A percentile compares a stretch with the other conserved stretches of the same genome.
These are phyloP conservation scores for Helarctos malayanus DNA, from an alignment of 2,797 vertebrate species.

Conservation along the genomic window DNA sequence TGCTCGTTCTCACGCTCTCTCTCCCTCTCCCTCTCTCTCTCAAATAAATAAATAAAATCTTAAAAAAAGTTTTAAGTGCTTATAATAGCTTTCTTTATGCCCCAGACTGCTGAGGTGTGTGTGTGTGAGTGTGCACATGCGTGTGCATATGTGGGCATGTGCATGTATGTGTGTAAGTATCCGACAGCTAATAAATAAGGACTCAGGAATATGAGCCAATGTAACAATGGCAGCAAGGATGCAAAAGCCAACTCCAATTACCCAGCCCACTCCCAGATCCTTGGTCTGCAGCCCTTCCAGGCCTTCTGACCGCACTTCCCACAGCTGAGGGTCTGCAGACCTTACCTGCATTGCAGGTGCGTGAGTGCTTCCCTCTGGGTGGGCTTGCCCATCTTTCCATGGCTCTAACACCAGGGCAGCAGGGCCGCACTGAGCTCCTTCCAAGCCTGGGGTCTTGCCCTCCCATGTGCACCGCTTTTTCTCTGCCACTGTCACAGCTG, in stretches of 20 bases:
- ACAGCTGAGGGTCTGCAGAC: neutral
- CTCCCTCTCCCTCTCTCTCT: neutral
- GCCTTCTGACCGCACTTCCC: neutral
- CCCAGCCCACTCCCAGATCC: neutral
- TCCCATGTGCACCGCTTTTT: fast-evolving
- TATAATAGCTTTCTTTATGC: neutral
- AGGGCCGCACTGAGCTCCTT: fast-evolving
- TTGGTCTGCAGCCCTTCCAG: neutral
- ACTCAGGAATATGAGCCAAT: neutral
- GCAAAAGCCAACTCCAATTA: neutral
- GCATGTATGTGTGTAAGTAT: neutral
- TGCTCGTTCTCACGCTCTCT: neutral
- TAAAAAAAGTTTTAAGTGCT: neutral
- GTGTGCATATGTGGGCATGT: neutral
- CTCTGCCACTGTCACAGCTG: neutral
- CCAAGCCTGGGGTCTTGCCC: neutral
- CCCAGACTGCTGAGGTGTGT: too few species aligned
- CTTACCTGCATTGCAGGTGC: neutral
- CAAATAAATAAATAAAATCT: neutral
- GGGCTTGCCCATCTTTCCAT: neutral
- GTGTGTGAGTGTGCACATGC: neutral
- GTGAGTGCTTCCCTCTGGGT: neutral
- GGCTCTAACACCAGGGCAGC: neutral
- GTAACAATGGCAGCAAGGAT: neutral
- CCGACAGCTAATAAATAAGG: neutral